Percentiles rank a stretch among this genome's conserved stretches.
These are phyloP conservation scores for Pavo muticus DNA, from an alignment of 2,113 vertebrate genomes.

Conservation along the genomic window DNA sequence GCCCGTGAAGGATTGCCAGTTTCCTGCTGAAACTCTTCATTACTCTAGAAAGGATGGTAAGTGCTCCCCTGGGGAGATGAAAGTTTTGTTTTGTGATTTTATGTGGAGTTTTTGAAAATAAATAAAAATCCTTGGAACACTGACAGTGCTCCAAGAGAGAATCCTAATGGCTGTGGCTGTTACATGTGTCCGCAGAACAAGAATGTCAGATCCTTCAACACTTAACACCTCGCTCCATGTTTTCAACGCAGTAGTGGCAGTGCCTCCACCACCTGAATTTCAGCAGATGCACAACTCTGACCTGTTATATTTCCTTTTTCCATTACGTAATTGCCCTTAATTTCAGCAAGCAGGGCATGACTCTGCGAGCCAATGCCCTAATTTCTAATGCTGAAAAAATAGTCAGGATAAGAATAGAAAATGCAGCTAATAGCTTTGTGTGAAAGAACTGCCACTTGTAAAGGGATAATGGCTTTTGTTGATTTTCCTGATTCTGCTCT, in stretches of 20 bases:
- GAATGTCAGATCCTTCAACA: background rate
- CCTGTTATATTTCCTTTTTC: background rate
- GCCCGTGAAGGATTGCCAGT: constrained; percentile 42
- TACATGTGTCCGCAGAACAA: background rate
- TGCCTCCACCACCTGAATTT: background rate
- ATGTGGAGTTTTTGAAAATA: too few species aligned
- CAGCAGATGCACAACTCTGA: background rate
- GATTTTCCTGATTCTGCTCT: background rate
- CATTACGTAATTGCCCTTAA: constrained; percentile 25
- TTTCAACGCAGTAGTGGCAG: background rate
- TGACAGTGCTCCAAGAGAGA: background rate
- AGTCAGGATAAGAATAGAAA: constrained; percentile 11
- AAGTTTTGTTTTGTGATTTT: background rate
- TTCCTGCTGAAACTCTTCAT: constrained; percentile 30
- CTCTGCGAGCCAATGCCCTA: background rate
- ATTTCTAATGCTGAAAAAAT: constrained; percentile 24
- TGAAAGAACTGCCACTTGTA: background rate
- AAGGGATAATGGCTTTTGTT: background rate
- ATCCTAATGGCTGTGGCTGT: background rate
- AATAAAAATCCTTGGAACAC: background rate
- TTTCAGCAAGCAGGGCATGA: constrained; percentile 1
- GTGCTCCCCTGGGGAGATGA: background rate
- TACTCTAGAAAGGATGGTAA: constrained; percentile 18
- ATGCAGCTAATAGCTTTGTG: background rate
- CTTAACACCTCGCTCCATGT: background rate